Evolutionary conservation across 1,140 invertebrate genomes (phyloP), one percentile per base, ranked within the genome.

Genomic region (Drosophila ogumai): DNA sequence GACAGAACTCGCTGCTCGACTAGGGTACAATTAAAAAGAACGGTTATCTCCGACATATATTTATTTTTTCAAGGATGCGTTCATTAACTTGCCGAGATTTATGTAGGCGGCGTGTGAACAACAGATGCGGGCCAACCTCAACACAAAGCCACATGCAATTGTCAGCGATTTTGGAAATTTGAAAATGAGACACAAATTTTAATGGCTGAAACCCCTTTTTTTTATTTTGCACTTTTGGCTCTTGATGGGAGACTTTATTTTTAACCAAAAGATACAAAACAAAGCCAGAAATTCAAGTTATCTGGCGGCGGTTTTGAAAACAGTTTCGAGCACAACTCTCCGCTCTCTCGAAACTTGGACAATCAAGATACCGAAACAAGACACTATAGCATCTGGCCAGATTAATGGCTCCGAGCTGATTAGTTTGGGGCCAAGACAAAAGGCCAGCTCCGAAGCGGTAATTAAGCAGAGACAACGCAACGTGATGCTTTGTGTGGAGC

Each of bases 391-490:
- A 47, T 47, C 22, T 47, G 82, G 81, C 47, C 85, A 85, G 85
- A 88, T 88, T 88, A 90, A 88, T 90, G 85, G 85, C 85, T 79
- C 52, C 74, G 65, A 88, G 81, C 85, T 88, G 85, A 90, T 88
- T 88, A 90, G 85, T 88, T 90, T 85, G 74, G 69, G 85, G 85
- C 85, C 85, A 90, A 90, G 56, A 80, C 80, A 79, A 85, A 87
- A 82, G 82, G 79, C 75, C 79, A 64, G 34, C 58, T 28, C n/a
- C 31, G 57, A 65, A 36, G 72, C 73, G 65, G 67, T 72, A 87
- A 87, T 87, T 87, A 87, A 84, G 73, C 67, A 80, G 72, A 87
- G 71, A 63, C 59, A 63, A 43, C 56, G 40, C 69, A 58, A 72
- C 67, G 40, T 59, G 68, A 32, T 72, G 68, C 68, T 38, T 58